Evolutionary conservation across 2,888 invertebrate species (phyloP).

Genomic region (Thera obeliscata): DNA sequence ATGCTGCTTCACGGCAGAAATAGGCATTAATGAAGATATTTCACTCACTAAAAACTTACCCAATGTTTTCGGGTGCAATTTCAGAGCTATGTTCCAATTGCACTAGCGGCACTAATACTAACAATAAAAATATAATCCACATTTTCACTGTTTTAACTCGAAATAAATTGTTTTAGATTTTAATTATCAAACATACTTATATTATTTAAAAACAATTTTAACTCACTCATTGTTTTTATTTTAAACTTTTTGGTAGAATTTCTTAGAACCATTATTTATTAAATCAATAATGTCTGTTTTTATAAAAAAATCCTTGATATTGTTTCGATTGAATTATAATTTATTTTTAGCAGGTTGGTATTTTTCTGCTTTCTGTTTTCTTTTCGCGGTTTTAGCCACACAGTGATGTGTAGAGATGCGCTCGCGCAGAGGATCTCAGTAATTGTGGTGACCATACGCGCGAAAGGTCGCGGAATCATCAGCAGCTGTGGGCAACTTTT

Average conservation of each 20-base stretch:
- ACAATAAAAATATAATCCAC: conserved; percentile 43
- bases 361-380: background rate
- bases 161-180: background rate
- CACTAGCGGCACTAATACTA: conserved; percentile 38
- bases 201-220: background rate
- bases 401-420: conserved; percentile 43
- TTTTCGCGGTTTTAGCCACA: conserved; percentile 3
- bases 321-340: too few relatives aligned
- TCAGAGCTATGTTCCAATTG: conserved; percentile 28
- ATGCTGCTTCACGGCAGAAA: background rate
- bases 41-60: conserved; percentile 19
- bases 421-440: conserved; percentile 49
- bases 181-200: background rate
- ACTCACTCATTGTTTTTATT: conserved; percentile 1
- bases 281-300: background rate
- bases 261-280: background rate
- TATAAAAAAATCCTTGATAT: background rate
- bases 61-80: conserved; percentile 26
- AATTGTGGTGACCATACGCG: conserved; percentile 46
- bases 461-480: conserved; percentile 48
- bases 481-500: conserved; percentile 55
- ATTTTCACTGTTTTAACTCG: conserved; percentile 34
- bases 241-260: background rate
- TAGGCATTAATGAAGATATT: background rate
- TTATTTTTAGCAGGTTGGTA: too few relatives aligned